Percentiles rank a stretch among this genome's conserved stretches.
phyloP scores from a whole-genome alignment of 1,140 invertebrate genomes.

The Watersipora subatra region DNA sequence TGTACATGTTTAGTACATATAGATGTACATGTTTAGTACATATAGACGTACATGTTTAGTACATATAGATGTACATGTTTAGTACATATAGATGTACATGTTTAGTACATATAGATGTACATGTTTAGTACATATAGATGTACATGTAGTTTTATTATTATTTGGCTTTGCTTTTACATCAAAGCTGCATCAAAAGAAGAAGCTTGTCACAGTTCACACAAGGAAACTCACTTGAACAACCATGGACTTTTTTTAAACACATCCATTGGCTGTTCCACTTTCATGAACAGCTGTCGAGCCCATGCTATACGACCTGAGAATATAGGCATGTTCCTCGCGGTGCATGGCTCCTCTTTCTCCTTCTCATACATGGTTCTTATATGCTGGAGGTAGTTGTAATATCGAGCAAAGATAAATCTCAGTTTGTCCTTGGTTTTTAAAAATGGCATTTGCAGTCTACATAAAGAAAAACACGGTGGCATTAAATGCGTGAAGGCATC shows the following conservation, averaged over 20 bases:
- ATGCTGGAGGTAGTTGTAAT: slow-evolving; percentile 29
- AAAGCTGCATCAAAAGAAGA: too few relatives aligned
- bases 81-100: too few relatives aligned
- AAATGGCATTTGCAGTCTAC: slow-evolving; percentile 10
- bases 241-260: slow-evolving; percentile 7
- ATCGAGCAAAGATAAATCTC: slow-evolving; percentile 69
- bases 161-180: too few relatives aligned
- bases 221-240: not conserved
- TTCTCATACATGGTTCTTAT: slow-evolving; percentile 65
- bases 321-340: slow-evolving; percentile 58
- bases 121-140: too few relatives aligned
- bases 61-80: too few relatives aligned
- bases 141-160: too few relatives aligned
- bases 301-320: slow-evolving; percentile 35
- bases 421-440: slow-evolving; percentile 50
- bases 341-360: slow-evolving; percentile 63
- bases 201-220: too few relatives aligned
- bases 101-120: too few relatives aligned
- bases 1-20: too few relatives aligned
- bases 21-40: too few relatives aligned
- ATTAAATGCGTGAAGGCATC: too few relatives aligned
- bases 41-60: too few relatives aligned
- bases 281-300: slow-evolving; percentile 24
- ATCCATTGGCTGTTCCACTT: slow-evolving; percentile 14
- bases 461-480: not conserved